Evolutionary conservation across 2,113 vertebrate genomes (phyloP), one percentile per base, ranked within the genome.

Genomic region (Pipa parva): DNA sequence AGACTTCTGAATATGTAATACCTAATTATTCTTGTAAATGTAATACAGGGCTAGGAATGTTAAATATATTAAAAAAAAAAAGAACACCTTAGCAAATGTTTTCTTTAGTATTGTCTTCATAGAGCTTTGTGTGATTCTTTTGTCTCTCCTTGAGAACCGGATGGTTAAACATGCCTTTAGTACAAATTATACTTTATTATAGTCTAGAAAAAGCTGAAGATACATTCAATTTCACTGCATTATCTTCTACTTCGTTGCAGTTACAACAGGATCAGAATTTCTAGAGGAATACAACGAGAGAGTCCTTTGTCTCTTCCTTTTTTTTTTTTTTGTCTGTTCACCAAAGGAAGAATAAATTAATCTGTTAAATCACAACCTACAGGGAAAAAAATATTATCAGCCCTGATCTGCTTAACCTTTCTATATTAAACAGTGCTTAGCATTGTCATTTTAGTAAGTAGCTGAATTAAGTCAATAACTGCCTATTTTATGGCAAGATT

Each of bases 281-380:
- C 33, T 31, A 5, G 8, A 74, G 66, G 73, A 31, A 29, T 51
- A 57, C 18, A 46, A 36, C 18, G 45, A 13, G 20, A 25, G 51
- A 75, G 70, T 66, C 67, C 15, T 71, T 58, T 59, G 68, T 73
- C 58, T 73, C 73, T 59, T 54, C 73, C 36, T 68, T 61, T 59
- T 72, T 68, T 60, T 36, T 73, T 29, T 68, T 61, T 59, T 72
- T 68, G 58, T 36, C 48, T 80, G 64, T 63, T 81, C 74, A 77
- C 45, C 71, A 76, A 78, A 77, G 78, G 68, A 76, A 73, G 71
- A 81, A 78, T 81, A 80, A 80, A 77, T 74, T 79, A 75, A 76
- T 74, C 48, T 73, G 80, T 55, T 74, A 72, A 37, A 74, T 74
- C 71, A 71, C 70, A 66, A 75, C 73, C 57, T 37, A 71, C 39